Evolutionary conservation across 2,113 vertebrate genomes (phyloP).

Genomic region (Parus major): DNA sequence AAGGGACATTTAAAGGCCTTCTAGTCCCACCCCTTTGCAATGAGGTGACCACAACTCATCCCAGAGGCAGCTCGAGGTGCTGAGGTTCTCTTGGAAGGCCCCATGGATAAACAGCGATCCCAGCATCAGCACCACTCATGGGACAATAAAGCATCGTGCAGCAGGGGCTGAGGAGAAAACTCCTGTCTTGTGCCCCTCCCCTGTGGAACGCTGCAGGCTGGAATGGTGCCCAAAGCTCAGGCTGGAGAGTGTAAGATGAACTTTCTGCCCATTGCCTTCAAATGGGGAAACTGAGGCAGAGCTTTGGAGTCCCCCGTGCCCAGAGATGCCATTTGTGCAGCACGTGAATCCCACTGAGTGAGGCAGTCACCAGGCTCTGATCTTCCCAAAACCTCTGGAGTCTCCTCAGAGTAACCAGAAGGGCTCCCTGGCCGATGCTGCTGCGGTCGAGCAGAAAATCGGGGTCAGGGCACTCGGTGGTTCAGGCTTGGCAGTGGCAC

Average conservation of each 20-base stretch:
- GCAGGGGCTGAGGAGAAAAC: not conserved
- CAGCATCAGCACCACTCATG: not conserved
- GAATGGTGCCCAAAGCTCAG: not conserved
- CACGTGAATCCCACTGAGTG: not conserved
- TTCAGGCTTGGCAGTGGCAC: not conserved
- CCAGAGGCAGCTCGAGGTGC: not conserved
- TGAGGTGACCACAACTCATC: not conserved
- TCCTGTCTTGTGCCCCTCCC: not conserved
- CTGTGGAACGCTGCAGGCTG: not conserved
- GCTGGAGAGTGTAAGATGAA: not conserved
- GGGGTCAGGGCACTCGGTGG: not conserved
- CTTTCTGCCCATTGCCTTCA: not conserved
- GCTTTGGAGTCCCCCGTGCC: accelerated
- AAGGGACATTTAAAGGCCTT: not conserved
- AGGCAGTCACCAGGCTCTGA: not conserved
- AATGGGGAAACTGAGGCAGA: not conserved
- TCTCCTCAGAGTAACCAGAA: not conserved
- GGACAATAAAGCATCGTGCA: not conserved
- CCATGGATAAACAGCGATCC: not conserved
- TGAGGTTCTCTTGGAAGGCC: not conserved
- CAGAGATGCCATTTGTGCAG: not conserved
- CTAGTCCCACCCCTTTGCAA: not conserved
- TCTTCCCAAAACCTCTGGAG: not conserved
- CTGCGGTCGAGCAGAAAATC: not conserved
- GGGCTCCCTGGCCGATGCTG: not conserved